Conservation (phyloP, 2,113 vertebrate genomes). For the Rhynchopsitta pachyrhyncha region DNA sequence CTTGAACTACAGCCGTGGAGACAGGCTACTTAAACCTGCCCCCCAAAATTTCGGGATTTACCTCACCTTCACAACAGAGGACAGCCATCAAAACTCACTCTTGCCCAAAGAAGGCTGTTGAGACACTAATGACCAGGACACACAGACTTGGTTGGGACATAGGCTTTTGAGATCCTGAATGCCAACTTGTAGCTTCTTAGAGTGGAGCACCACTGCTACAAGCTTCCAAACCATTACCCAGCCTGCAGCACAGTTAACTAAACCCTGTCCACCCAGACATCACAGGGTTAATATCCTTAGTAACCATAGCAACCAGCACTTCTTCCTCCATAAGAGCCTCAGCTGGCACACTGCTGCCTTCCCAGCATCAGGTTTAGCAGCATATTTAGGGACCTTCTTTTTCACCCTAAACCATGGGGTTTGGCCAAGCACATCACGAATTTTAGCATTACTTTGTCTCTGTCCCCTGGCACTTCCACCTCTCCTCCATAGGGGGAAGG, state of each 20-base stretch:
- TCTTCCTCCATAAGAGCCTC: slow-evolving; percentile 30
- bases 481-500: accelerated
- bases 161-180: background rate
- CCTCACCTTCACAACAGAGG: background rate
- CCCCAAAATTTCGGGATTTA: background rate
- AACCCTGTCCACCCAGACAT: background rate
- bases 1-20: background rate
- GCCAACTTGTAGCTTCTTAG: background rate
- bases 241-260: background rate
- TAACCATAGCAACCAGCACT: slow-evolving; percentile 53
- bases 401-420: background rate
- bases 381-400: background rate
- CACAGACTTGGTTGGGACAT: background rate
- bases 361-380: slow-evolving; percentile 4
- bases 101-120: background rate
- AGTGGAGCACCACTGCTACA: background rate
- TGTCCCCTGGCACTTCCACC: background rate
- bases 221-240: background rate
- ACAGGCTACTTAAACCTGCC: background rate
- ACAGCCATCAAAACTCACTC: background rate
- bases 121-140: background rate
- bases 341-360: slow-evolving; percentile 26
- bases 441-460: background rate
- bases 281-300: slow-evolving; percentile 39
- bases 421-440: background rate